These are phyloP conservation scores for Autographa gamma DNA, from an alignment of 2,888 invertebrate species.

Conservation along the genomic window DNA sequence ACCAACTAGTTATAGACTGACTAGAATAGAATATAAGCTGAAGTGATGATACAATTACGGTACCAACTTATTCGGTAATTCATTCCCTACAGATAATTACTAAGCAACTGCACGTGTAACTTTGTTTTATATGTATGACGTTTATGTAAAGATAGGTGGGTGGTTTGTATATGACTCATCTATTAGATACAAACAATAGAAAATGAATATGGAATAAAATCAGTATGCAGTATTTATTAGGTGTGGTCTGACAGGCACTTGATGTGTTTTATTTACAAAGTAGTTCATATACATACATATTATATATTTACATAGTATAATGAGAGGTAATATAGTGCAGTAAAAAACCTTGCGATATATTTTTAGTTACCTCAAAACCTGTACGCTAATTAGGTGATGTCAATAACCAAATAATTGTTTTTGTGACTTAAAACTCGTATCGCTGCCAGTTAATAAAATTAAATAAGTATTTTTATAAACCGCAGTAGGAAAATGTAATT, in stretches of 20 bases:
- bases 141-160: conserved; percentile 4
- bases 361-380: not conserved
- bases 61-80: not conserved
- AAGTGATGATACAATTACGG: not conserved
- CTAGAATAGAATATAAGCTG: too few species aligned
- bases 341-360: not conserved
- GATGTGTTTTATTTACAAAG: not conserved
- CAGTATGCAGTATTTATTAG: conserved; percentile 1
- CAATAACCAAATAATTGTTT: not conserved
- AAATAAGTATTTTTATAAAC: not conserved
- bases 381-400: not conserved
- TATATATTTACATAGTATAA: not conserved
- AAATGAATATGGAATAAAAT: not conserved
- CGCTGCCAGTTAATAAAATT: not conserved
- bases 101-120: not conserved
- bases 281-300: not conserved
- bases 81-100: not conserved
- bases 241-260: not conserved
- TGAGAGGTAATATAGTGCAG: not conserved
- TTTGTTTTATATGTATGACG: not conserved
- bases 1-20: too few species aligned
- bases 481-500: not conserved
- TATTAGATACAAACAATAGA: not conserved
- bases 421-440: not conserved
- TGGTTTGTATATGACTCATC: not conserved